Percentiles rank a stretch among this genome's conserved stretches.
phyloP scores from a whole-genome alignment of 1,140 invertebrate species.

The Nasonia vitripennis region DNA sequence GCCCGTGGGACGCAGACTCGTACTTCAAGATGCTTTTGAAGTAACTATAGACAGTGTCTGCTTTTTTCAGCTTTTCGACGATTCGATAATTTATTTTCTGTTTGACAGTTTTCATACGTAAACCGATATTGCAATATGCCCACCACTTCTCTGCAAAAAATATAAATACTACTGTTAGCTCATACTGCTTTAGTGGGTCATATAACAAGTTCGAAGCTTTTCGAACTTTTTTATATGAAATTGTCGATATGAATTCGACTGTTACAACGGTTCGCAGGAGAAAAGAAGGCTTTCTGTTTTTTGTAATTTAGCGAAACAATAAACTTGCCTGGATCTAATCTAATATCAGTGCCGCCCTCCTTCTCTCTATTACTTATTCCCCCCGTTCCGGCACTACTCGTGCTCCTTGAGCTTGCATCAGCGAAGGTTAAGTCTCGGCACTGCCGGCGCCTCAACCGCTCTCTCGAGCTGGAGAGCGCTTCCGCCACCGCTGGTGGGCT shows the following conservation, averaged over 20 bases:
- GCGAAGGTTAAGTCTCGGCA: background rate
- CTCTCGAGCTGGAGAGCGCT: background rate
- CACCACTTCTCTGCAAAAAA: too few relatives aligned
- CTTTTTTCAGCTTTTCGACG: too few relatives aligned
- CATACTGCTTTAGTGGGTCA: too few relatives aligned
- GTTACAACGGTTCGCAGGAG: too few relatives aligned
- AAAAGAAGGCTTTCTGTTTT: background rate
- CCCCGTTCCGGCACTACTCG: slow-evolving; percentile 40
- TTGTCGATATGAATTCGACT: too few relatives aligned
- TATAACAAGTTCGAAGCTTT: too few relatives aligned
- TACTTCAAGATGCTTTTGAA: background rate
- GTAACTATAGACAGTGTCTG: too few relatives aligned
- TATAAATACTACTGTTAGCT: too few relatives aligned
- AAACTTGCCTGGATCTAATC: slow-evolving; percentile 15
- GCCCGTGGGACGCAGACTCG: background rate
- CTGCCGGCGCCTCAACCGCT: background rate
- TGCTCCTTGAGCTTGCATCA: slow-evolving; percentile 6
- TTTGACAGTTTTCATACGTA: too few relatives aligned
- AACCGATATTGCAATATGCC: too few relatives aligned
- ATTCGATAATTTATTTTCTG: too few relatives aligned
- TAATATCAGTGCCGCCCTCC: background rate
- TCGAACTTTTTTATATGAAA: too few relatives aligned
- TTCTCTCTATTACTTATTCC: slow-evolving; percentile 45
- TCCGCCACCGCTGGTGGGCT: slow-evolving; percentile 48
- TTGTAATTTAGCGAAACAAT: slow-evolving; percentile 22